Evolutionary conservation across 2,113 vertebrate species (phyloP).

Genomic region (Sciurus niger): DNA sequence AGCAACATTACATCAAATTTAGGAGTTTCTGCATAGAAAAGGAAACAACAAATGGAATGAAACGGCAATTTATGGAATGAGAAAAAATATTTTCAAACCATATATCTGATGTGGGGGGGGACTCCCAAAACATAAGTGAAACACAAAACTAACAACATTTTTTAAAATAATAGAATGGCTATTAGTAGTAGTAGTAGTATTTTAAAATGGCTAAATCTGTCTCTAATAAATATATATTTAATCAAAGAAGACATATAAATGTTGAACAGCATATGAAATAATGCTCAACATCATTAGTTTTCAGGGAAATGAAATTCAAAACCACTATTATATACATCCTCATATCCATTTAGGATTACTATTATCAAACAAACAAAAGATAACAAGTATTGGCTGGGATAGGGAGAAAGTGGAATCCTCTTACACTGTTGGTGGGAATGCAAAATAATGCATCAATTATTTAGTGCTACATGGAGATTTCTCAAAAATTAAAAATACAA

Average conservation of each 20-base stretch:
- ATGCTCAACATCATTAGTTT: no score
- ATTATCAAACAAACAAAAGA: not conserved
- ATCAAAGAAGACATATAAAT: no score
- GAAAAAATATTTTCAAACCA: conserved; percentile 8
- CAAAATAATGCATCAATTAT: not conserved
- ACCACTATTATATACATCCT: not conserved
- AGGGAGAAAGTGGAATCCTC: not conserved
- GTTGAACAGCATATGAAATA: not conserved
- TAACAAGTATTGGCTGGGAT: not conserved
- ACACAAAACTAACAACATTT: not conserved
- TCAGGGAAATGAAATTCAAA: not conserved
- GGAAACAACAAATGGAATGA: not conserved
- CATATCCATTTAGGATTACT: not conserved
- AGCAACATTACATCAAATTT: not conserved
- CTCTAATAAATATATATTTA: not conserved
- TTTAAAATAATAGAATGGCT: not conserved
- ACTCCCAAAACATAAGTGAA: not conserved
- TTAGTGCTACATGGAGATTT: not conserved
- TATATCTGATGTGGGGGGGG: not conserved
- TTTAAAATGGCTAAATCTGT: not conserved
- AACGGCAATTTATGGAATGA: not conserved
- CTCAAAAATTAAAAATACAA: no score
- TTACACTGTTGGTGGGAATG: no score
- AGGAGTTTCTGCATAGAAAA: conserved; percentile 6
- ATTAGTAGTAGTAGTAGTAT: no score